These are phyloP conservation scores for Dermochelys coriacea DNA, from an alignment of 2,797 vertebrate species.

Conservation along the genomic window DNA sequence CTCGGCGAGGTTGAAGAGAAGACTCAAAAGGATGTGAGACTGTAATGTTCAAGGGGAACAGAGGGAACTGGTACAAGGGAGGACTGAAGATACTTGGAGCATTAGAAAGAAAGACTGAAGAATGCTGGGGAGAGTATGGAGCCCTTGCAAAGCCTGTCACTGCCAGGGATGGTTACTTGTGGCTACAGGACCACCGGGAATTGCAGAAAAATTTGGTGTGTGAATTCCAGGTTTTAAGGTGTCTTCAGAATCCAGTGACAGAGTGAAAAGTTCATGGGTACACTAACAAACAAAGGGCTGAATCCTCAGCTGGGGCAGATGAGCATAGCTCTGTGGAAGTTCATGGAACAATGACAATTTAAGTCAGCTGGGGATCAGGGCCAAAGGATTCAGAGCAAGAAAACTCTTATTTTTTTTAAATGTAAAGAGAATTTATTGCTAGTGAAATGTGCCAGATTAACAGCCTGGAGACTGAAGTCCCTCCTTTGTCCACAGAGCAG, in stretches of 20 bases:
- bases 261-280: not conserved
- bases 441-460: not conserved
- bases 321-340: not conserved
- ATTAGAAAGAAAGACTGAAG: not conserved
- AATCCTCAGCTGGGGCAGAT: not conserved
- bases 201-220: not conserved
- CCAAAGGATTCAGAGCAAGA: not conserved
- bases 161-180: not conserved
- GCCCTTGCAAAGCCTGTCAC: not conserved
- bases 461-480: constrained; percentile 9
- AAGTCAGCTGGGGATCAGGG: not conserved
- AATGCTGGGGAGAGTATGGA: not conserved
- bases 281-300: not conserved
- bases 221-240: too few species aligned
- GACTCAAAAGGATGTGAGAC: not conserved
- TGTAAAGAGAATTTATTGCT: not conserved
- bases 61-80: not conserved
- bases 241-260: not conserved
- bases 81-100: not conserved
- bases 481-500: constrained; percentile 10
- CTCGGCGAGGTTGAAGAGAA: not conserved
- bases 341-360: not conserved
- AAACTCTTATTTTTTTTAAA: not conserved
- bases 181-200: not conserved
- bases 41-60: not conserved